Base-by-base conservation (phyloP, 2,797 vertebrate species). In the Pangasius sanitwongsei region DNA sequence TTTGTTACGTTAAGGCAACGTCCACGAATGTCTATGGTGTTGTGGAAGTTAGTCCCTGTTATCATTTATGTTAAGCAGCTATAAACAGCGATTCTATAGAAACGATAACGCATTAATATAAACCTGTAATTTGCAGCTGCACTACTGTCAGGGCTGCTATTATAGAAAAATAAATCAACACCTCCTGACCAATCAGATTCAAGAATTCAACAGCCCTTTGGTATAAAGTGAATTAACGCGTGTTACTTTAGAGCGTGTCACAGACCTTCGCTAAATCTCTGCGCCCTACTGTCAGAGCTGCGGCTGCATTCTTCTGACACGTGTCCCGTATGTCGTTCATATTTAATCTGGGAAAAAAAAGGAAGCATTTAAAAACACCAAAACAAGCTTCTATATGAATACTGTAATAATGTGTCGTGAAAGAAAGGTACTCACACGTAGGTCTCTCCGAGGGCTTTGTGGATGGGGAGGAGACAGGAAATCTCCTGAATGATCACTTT, bases 401-500 rank as follows among this genome's bases (percentile, higher is more conserved):
- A 41, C 20, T 4, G 34, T 41, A 83, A 50, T 16, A n/a, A 5
- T 0, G 48, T 28, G 16, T 3, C 13, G 20, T 25, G 9, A 53
- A 53, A 1, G 0, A 6, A 48, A 28, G 25, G 3, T n/a, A 91
- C 98, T 96, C 95, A 99, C 98, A 98, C 97, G 93, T 99, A 99
- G 84, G 96, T 96, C 91, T 99, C 98, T 61, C 98, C 98, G 88
- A 99, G 94, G 0, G 96, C 92, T 87, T 98, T 99, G 95, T 99
- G 98, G 63, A 99, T 97, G 0, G 98, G 97, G 87, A 99, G 96
- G 91, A 99, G 96, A 90, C 98, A 98, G 3, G 98, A 97, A 86
- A 98, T 97, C 90, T 99, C 98, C 92, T 99, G 98, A 93, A 99
- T 97, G 95, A 99, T 98, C 59, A 99, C 98, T 86, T 99, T 99